Base-by-base conservation (phyloP, 2,888 invertebrate species). In the Scaptomyza cyrtandrae region DNA sequence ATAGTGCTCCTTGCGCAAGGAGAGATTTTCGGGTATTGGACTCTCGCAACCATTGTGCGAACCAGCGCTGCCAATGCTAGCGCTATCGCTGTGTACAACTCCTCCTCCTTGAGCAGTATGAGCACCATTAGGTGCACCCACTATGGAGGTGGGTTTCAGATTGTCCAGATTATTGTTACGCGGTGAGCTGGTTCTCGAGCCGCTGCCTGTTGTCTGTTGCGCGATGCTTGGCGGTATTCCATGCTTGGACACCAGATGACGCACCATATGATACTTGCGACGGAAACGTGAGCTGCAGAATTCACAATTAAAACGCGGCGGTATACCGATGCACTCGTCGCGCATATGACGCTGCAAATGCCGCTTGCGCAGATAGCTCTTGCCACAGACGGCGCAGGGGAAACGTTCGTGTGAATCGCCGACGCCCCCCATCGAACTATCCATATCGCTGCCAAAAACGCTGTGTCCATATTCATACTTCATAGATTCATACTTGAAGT, bases 351-450 rank as follows among this genome's bases (percentile, higher is more conserved):
- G 92, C 74, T 94, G 93, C 64, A 95, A 89, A 66, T 94, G 94
- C 45, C 94, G 93, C 86, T 94, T 94, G 46, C 94, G 93, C 83
- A 93, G 92, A 89, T 95, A 95, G 66, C 93, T 93, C 90, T 94
- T 93, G 75, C 93, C 93, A 78, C 94, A 95, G 48, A 93, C 93
- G 56, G 90, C 89, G 87, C 94, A 94, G 19, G 91, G 91, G 81
- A 93, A 94, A 66, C 93, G 92, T 60, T 92, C 92, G 16, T 80
- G 80, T 16, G 71, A 45, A 58, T 80, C 74, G 7, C 68, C 56
- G 13, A 19, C 19, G 19, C 19, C 19, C 19, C 11, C 60, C 19
- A 2, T 52, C 55, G 13, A 39, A 39, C 13, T n/a, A 27, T 78
- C 73, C 33, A 19, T 3, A 46, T 82, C 82, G 67, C 69, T 53